phyloP scores from a whole-genome alignment of 2,113 vertebrate species.

The Equus quagga region DNA sequence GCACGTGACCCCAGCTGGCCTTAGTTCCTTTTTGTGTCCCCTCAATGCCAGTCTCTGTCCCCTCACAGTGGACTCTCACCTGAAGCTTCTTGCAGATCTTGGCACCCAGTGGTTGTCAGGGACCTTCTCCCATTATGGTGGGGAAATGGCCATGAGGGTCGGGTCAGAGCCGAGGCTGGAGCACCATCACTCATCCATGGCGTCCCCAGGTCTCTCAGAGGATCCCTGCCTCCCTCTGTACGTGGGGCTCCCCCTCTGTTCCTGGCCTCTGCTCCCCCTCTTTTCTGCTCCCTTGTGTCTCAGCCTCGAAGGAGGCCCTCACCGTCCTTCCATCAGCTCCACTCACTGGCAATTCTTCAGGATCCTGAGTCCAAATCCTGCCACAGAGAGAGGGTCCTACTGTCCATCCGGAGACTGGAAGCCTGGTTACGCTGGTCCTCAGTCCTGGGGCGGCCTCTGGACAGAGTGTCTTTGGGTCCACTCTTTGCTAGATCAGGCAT shows the following conservation, averaged over 20 bases:
- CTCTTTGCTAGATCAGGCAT: neutral
- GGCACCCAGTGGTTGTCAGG: neutral
- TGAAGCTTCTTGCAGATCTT: accelerated
- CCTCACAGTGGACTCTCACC: neutral
- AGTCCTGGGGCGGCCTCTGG: neutral
- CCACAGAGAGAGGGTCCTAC: too few relatives aligned
- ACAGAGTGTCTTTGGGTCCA: accelerated
- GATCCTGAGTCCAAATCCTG: neutral
- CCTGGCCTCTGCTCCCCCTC: neutral
- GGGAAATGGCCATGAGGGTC: neutral
- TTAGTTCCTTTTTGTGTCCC: too few relatives aligned
- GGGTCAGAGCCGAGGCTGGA: neutral
- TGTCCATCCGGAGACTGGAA: neutral
- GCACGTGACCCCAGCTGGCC: neutral
- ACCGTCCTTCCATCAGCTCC: neutral
- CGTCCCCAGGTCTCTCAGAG: neutral
- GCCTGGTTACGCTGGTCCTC: accelerated
- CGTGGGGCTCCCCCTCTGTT: accelerated
- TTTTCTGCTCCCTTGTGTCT: neutral
- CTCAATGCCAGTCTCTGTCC: accelerated
- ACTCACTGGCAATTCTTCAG: neutral
- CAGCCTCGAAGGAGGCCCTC: neutral
- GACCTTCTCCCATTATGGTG: too few relatives aligned
- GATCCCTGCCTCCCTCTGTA: neutral
- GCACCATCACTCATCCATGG: neutral